phyloP scores from a whole-genome alignment of 2,888 invertebrate species.

The Lacanobia wlatinum region DNA sequence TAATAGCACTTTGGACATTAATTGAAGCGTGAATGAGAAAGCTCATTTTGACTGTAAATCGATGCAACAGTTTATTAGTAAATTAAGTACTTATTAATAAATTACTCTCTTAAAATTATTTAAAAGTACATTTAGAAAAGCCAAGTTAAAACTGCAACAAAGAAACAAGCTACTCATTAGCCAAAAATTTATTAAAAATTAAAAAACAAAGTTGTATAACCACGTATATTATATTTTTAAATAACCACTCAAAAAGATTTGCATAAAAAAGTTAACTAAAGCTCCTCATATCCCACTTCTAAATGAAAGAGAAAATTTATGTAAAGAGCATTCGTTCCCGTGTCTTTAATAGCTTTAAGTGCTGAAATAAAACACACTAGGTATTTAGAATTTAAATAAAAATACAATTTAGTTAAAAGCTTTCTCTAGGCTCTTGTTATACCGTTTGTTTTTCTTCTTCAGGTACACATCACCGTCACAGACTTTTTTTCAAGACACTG shows the following conservation, averaged over 20 bases:
- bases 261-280: slow-evolving; percentile 43
- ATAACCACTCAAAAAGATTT: slow-evolving; percentile 53
- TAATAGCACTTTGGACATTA: not conserved
- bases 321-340: slow-evolving; percentile 59
- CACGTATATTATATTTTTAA: slow-evolving; percentile 35
- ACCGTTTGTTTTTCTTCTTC: slow-evolving; percentile 48
- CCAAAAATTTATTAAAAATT: not conserved
- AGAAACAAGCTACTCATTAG: slow-evolving; percentile 8
- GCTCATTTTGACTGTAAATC: not conserved
- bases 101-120: not conserved
- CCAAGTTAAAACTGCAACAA: not conserved
- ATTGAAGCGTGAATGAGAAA: not conserved
- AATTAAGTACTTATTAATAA: not conserved
- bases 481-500: slow-evolving; percentile 18
- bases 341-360: slow-evolving; percentile 66
- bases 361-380: slow-evolving; percentile 67
- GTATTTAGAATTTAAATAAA: slow-evolving; percentile 69
- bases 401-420: slow-evolving; percentile 68
- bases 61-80: not conserved
- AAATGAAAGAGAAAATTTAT: slow-evolving; percentile 65
- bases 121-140: not conserved
- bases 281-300: slow-evolving; percentile 52
- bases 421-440: slow-evolving; percentile 42
- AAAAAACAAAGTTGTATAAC: slow-evolving; percentile 12
- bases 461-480: slow-evolving; percentile 54